A percentile compares a stretch with the other conserved stretches of the same genome.
phyloP scores from a whole-genome alignment of 2,113 vertebrate species.

The Gila orcuttii region DNA sequence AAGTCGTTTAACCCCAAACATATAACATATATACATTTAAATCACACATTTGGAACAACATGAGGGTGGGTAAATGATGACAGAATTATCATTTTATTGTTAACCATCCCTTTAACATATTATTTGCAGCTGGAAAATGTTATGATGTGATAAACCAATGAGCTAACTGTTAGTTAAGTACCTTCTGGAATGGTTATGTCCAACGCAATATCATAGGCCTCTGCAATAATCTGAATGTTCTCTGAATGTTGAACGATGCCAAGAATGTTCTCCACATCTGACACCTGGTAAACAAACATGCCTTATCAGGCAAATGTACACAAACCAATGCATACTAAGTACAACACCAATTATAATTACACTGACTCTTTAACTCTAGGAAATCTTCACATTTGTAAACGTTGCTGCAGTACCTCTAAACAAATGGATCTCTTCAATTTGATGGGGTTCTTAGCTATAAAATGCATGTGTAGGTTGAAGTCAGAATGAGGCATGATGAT shows the following conservation, averaged over 20 bases:
- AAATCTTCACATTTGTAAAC: background rate
- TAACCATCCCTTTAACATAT: background rate
- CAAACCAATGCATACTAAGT: background rate
- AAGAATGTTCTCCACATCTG: conserved; percentile 83
- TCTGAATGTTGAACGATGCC: conserved; percentile 83
- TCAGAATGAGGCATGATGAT: conserved; percentile 70
- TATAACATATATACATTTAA: no score
- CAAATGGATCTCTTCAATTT: conserved; percentile 79
- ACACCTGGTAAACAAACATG: conserved; percentile 77
- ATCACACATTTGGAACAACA: background rate
- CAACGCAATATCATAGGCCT: conserved; percentile 84
- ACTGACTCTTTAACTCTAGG: background rate
- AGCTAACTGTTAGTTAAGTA: conserved; percentile 51
- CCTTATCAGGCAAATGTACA: conserved; percentile 39
- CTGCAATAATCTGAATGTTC: conserved; percentile 81
- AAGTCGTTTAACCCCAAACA: no score
- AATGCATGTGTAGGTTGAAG: conserved; percentile 73
- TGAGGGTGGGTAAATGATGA: background rate
- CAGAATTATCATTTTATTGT: background rate
- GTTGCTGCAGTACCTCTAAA: conserved; percentile 79
- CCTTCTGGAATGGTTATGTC: conserved; percentile 84
- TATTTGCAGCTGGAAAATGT: background rate
- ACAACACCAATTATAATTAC: background rate
- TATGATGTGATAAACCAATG: background rate
- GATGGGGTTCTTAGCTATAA: conserved; percentile 75